Base-by-base conservation (phyloP, 2,113 vertebrate species). In the Puntigrus tetrazona region DNA sequence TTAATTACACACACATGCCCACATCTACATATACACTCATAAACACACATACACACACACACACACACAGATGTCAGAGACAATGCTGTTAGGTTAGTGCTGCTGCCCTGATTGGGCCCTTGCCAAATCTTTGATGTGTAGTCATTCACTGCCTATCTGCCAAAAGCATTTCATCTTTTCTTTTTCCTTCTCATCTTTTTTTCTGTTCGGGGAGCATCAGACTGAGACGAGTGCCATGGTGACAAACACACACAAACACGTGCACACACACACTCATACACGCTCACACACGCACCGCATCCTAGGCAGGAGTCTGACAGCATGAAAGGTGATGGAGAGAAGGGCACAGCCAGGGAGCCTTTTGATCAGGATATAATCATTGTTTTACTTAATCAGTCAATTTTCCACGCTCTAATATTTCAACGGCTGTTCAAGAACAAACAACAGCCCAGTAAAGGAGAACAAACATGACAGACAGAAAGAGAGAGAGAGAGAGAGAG, bases 41-140 rank as follows among this genome's bases (percentile, higher is more conserved):
- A 25, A 5, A 63, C 14, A 65, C 36, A 38, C 14, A n/a, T n/a
- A 61, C 10, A 75, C 27, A 18, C 45, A 34, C 5, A 47, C 29
- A 57, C 75, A 27, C 22, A 63, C 34, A 34, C n/a, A 29, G 3
- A 79, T 10, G 34, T 9, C 55, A 61, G 34, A 34, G 16, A 50
- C 61, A 55, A 69, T 81, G 43, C 20, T 70, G 63, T n/a, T 81
- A 81, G 63, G 79, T 34, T 82, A 31, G 45, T 36, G 61, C 20
- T 70, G 11, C 45, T 72, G 80, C 80, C 80, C 80, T 70, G 31
- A 82, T 70, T 82, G 65, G 31, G 43, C 38, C 45, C 63, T 52
- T 52, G 65, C 65, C 80, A 82, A 50, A 72, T 82, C 80, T 82
- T 82, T 82, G 65, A 82, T 82, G 65, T 82, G 29, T 18, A 81